phyloP scores from a whole-genome alignment of 30 jellyfish, hydroid and myxozoan species.

The Nemopilema nomurai region DNA sequence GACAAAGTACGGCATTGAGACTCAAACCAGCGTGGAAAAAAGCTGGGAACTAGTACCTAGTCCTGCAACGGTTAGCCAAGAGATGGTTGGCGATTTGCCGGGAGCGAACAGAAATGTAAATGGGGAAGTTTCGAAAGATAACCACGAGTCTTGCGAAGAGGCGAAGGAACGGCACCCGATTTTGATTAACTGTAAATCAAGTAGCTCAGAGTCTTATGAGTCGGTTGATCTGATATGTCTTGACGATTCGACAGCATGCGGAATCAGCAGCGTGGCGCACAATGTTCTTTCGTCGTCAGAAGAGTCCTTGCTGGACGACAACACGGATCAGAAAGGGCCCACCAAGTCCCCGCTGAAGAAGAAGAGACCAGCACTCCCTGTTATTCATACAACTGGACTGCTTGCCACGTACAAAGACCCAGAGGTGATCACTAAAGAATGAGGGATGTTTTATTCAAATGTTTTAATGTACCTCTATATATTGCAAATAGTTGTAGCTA shows the following conservation, averaged over 20 bases:
- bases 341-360: slow-evolving; percentile 34
- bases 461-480: not conserved
- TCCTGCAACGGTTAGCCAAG: slow-evolving; percentile 73
- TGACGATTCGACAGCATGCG: slow-evolving; percentile 32
- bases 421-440: not conserved
- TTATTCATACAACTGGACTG: slow-evolving; percentile 49
- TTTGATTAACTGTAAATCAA: slow-evolving; percentile 28
- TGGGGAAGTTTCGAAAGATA: slow-evolving; percentile 4
- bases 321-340: not conserved
- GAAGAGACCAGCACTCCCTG: slow-evolving; percentile 65
- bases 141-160: slow-evolving; percentile 4
- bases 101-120: slow-evolving; percentile 23
- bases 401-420: slow-evolving; percentile 37
- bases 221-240: slow-evolving; percentile 55
- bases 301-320: slow-evolving; percentile 39
- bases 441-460: not conserved
- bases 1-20: slow-evolving; percentile 52
- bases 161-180: slow-evolving; percentile 2
- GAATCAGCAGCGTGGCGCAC: not conserved
- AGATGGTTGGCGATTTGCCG: slow-evolving; percentile 50
- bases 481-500: not conserved
- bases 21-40: slow-evolving; percentile 60
- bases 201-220: slow-evolving; percentile 47
- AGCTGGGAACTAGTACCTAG: slow-evolving; percentile 97
- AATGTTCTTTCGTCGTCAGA: slow-evolving; percentile 54